These are phyloP conservation scores for Casuarius casuarius DNA, from an alignment of 2,113 vertebrate species.

Conservation along the genomic window DNA sequence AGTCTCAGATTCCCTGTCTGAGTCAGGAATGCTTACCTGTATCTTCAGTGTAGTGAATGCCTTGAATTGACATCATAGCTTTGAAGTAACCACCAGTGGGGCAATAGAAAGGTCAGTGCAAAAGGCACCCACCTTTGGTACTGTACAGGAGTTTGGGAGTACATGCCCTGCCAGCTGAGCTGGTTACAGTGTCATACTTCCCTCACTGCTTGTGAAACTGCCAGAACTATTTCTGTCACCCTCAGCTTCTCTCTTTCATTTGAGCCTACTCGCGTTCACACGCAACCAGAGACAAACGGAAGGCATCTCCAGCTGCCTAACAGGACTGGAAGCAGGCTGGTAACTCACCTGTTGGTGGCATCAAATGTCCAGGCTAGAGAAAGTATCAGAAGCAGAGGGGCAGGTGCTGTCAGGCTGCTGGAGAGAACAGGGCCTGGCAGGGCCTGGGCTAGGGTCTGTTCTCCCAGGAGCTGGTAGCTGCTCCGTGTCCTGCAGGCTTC, in stretches of 20 bases:
- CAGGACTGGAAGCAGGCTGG: not conserved
- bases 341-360: not conserved
- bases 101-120: not conserved
- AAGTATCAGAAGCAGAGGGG: not conserved
- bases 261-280: not conserved
- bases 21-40: not conserved
- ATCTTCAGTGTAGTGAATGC: not conserved
- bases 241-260: not conserved
- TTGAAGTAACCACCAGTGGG: accelerated
- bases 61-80: not conserved
- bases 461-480: not conserved
- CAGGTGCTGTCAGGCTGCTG: not conserved
- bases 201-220: not conserved
- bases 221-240: not conserved
- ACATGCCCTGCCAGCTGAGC: not conserved
- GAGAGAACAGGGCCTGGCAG: not conserved
- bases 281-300: not conserved
- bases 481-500: not conserved
- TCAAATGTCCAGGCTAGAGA: accelerated
- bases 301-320: not conserved
- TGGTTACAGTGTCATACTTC: not conserved
- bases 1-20: not conserved
- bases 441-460: not conserved
- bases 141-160: not conserved
- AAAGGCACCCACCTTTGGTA: not conserved